Percentiles rank a stretch among this genome's conserved stretches.
Evolutionary conservation across 2,797 vertebrate genomes (phyloP).

Genomic region (Lacerta agilis): DNA sequence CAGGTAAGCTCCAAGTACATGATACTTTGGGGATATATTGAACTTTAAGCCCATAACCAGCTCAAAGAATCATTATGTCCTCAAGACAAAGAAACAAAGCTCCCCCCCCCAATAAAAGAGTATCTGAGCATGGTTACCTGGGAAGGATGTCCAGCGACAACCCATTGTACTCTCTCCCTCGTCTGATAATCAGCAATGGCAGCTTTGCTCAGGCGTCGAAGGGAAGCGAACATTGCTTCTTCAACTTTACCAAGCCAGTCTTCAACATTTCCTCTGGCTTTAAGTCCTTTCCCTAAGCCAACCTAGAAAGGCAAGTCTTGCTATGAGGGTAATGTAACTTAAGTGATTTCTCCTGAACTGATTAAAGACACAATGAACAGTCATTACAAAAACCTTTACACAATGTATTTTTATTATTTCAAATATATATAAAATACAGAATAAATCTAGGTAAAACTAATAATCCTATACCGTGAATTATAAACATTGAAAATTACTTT

Average conservation of each 20-base stretch:
- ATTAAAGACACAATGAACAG: neutral
- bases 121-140: slow-evolving; percentile 74
- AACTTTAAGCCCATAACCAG: neutral
- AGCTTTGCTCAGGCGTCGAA: slow-evolving; percentile 84
- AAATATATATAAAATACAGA: neutral
- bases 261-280: slow-evolving; percentile 89
- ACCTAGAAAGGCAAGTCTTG: slow-evolving; percentile 74
- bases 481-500: neutral
- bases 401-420: neutral
- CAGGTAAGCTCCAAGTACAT: neutral
- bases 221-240: slow-evolving; percentile 87
- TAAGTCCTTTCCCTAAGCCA: slow-evolving; percentile 85
- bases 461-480: neutral
- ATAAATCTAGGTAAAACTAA: neutral
- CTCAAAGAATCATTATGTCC: no score
- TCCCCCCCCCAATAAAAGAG: neutral
- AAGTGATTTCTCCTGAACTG: neutral
- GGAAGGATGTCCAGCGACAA: slow-evolving; percentile 86
- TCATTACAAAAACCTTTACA: neutral
- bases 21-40: neutral
- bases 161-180: slow-evolving; percentile 81
- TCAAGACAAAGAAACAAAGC: neutral
- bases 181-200: slow-evolving; percentile 85
- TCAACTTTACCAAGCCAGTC: slow-evolving; percentile 90
- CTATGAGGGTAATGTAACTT: neutral